Evolutionary conservation across 2,113 vertebrate genomes (phyloP).

Genomic region (Orientallactaga bullata): DNA sequence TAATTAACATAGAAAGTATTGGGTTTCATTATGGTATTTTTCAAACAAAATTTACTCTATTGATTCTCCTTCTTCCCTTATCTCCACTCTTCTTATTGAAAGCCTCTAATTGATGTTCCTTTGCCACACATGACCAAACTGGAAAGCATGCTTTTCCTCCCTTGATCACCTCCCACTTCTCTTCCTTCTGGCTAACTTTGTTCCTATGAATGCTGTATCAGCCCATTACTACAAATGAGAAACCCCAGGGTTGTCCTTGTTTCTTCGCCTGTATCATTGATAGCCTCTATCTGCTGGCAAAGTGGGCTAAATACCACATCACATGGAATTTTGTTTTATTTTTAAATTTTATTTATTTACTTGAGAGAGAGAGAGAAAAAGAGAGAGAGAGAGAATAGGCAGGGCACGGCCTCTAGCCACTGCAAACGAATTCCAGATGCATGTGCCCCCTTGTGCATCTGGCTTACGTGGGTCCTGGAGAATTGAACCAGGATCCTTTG

Average conservation of each 20-base stretch:
- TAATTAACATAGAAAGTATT: too few species aligned
- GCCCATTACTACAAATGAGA: background rate
- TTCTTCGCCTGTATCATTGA: background rate
- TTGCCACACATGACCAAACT: background rate
- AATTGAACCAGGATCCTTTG: too few species aligned
- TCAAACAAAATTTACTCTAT: too few species aligned
- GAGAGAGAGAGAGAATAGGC: too few species aligned
- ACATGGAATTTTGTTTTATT: background rate
- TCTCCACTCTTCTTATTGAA: background rate
- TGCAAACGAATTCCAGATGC: too few species aligned
- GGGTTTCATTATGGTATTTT: too few species aligned
- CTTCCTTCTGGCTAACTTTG: background rate
- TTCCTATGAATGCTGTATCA: background rate
- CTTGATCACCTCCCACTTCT: background rate
- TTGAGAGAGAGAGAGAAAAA: too few species aligned
- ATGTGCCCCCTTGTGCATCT: too few species aligned
- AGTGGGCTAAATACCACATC: background rate
- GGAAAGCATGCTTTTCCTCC: background rate
- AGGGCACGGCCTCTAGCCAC: too few species aligned
- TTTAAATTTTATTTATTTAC: too few species aligned
- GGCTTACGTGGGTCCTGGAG: too few species aligned
- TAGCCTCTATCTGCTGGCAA: background rate
- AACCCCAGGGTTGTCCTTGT: background rate
- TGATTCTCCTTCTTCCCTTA: too few species aligned
- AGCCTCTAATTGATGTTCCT: background rate